A percentile compares a stretch with the other conserved stretches of the same genome.
These are phyloP conservation scores for Spongilla lacustris DNA, from an alignment of 37 sponge, comb jelly and placozoan species.

Conservation along the genomic window DNA sequence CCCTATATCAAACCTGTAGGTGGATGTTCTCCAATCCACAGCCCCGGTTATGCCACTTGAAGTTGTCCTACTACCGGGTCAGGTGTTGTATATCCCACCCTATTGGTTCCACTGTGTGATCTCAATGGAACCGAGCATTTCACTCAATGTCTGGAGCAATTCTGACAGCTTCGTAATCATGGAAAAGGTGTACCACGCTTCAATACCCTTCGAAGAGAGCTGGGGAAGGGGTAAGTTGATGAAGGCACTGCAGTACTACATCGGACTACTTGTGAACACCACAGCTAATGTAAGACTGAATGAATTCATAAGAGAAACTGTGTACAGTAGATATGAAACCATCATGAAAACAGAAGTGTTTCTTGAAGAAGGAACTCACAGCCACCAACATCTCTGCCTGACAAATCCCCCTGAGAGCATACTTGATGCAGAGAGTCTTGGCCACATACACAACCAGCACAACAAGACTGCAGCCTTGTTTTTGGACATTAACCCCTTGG, in stretches of 20 bases:
- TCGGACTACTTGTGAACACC: background rate
- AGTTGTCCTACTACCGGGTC: slow-evolving; percentile 34
- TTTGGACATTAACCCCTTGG: background rate
- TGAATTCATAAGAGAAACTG: slow-evolving; percentile 21
- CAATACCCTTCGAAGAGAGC: slow-evolving; percentile 63
- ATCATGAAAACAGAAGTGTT: background rate
- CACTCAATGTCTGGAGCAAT: slow-evolving; percentile 76
- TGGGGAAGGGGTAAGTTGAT: slow-evolving; percentile 56
- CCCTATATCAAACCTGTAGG: background rate
- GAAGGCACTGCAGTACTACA: slow-evolving; percentile 32
- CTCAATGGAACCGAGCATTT: slow-evolving; percentile 63
- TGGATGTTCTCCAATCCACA: background rate
- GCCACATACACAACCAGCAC: slow-evolving; percentile 17
- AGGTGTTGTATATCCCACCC: slow-evolving; percentile 70
- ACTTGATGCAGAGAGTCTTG: background rate
- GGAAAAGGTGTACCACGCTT: slow-evolving; percentile 42
- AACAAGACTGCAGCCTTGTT: slow-evolving; percentile 4
- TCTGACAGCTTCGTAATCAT: slow-evolving; percentile 39
- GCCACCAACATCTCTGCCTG: slow-evolving; percentile 13
- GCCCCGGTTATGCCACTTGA: background rate
- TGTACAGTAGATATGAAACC: slow-evolving; percentile 18
- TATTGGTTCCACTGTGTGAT: slow-evolving; percentile 82
- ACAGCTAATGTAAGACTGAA: background rate
- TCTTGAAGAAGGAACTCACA: background rate
- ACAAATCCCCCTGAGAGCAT: background rate